Evolutionary conservation across 2,888 invertebrate species (phyloP).

Genomic region (Epinotia brunnichana): DNA sequence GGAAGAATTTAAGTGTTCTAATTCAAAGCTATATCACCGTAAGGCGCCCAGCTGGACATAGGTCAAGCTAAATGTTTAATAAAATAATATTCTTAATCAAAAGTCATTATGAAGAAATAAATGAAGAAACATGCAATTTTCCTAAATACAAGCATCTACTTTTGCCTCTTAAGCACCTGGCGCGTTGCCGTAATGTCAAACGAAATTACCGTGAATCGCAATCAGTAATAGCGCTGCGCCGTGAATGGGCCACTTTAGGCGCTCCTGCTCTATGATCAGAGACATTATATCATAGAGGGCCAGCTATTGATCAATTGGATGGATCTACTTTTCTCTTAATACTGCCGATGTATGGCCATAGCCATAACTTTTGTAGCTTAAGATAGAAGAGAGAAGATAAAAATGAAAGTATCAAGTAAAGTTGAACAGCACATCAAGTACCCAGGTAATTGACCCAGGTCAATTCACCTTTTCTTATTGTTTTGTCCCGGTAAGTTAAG

Average conservation of each 20-base stretch:
- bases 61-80: too few relatives aligned
- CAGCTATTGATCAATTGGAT: not conserved
- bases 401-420: too few relatives aligned
- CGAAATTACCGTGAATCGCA: slow-evolving; percentile 37
- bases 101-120: not conserved
- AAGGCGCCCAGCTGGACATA: too few relatives aligned
- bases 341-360: not conserved
- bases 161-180: slow-evolving; percentile 19
- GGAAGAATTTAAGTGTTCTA: too few relatives aligned
- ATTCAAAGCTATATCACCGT: too few relatives aligned
- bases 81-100: not conserved
- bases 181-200: slow-evolving; percentile 32
- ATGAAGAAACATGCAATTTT: not conserved
- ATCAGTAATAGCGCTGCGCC: slow-evolving; percentile 32
- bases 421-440: too few relatives aligned
- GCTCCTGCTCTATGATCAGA: slow-evolving; percentile 1
- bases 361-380: too few relatives aligned
- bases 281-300: slow-evolving; percentile 14
- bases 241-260: slow-evolving; percentile 21
- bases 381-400: too few relatives aligned
- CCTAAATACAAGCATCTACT: not conserved
- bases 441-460: too few relatives aligned
- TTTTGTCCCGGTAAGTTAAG: too few relatives aligned
- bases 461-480: too few relatives aligned
- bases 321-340: not conserved